These are phyloP conservation scores for Leuctra nigra DNA, from an alignment of 2,888 invertebrate species.

Conservation along the genomic window DNA sequence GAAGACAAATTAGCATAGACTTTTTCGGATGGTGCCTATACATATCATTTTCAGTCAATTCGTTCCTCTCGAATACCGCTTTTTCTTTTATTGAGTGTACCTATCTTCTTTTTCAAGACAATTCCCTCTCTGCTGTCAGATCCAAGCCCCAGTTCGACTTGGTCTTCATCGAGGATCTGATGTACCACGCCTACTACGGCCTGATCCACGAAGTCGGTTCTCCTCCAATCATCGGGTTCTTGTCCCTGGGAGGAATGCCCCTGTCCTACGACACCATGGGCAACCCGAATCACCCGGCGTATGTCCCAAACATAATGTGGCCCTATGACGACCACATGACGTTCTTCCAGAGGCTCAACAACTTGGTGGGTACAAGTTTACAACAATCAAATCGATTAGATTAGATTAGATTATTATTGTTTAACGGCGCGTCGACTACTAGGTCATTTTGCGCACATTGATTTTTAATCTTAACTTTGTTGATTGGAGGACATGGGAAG, in stretches of 20 bases:
- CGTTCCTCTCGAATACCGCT: too few relatives aligned
- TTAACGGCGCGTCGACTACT: too few relatives aligned
- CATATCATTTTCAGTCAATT: too few relatives aligned
- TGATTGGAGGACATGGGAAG: too few relatives aligned
- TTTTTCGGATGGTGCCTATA: too few relatives aligned
- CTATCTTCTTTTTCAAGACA: too few relatives aligned
- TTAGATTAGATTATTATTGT: too few relatives aligned
- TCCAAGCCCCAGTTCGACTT: conserved; percentile 45
- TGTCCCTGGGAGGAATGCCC: conserved; percentile 34
- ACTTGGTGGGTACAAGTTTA: conserved; percentile 9
- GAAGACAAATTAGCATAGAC: too few relatives aligned
- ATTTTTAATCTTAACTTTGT: too few relatives aligned
- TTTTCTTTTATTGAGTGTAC: too few relatives aligned
- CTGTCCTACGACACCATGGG: conserved; percentile 35
- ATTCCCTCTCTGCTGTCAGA: neutral
- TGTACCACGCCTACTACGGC: conserved; percentile 20
- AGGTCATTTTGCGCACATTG: too few relatives aligned
- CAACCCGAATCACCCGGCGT: conserved; percentile 36
- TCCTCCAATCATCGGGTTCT: conserved; percentile 45
- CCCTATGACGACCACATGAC: conserved; percentile 31
- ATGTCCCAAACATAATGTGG: conserved; percentile 36
- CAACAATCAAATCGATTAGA: too few relatives aligned
- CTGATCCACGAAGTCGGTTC: conserved; percentile 27
- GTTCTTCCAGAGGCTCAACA: conserved; percentile 33
- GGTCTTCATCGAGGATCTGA: conserved; percentile 49